Percentiles rank a stretch among this genome's conserved stretches.
Conservation (phyloP, 2,888 invertebrate genomes). For the Folsomia candida region DNA sequence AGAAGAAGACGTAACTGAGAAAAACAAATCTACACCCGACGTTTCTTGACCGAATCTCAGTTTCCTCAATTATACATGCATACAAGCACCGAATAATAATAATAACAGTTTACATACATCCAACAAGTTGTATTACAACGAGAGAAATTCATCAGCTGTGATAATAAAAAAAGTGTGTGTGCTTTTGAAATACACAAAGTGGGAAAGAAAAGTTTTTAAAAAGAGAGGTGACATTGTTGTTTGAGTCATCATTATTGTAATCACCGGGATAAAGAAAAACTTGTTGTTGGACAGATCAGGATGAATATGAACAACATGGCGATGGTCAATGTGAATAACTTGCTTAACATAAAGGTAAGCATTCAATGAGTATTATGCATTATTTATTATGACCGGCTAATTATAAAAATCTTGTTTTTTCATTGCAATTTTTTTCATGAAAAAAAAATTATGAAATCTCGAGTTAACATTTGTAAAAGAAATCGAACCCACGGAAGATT, state of each 20-base stretch:
- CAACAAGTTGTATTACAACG: not conserved
- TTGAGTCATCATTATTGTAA: slow-evolving; percentile 8
- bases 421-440: too few species aligned
- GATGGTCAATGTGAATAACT: slow-evolving; percentile 95
- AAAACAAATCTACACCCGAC: not conserved
- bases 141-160: slow-evolving; percentile 11
- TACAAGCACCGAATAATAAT: not conserved
- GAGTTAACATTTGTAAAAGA: too few species aligned
- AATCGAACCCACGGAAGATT: too few species aligned
- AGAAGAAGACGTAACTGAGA: not conserved
- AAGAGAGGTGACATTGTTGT: slow-evolving; percentile 10
- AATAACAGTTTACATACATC: not conserved
- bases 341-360: slow-evolving; percentile 96
- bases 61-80: not conserved
- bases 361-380: too few species aligned
- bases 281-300: not conserved
- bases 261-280: not conserved
- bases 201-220: not conserved
- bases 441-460: too few species aligned
- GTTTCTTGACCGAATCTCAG: not conserved
- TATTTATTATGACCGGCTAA: too few species aligned
- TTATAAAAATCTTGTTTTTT: too few species aligned
- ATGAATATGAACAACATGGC: slow-evolving; percentile 61
- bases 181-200: not conserved
- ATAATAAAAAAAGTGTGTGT: slow-evolving; percentile 8